Evolutionary conservation across 2,113 vertebrate species (phyloP).

Genomic region (Natator depressus): DNA sequence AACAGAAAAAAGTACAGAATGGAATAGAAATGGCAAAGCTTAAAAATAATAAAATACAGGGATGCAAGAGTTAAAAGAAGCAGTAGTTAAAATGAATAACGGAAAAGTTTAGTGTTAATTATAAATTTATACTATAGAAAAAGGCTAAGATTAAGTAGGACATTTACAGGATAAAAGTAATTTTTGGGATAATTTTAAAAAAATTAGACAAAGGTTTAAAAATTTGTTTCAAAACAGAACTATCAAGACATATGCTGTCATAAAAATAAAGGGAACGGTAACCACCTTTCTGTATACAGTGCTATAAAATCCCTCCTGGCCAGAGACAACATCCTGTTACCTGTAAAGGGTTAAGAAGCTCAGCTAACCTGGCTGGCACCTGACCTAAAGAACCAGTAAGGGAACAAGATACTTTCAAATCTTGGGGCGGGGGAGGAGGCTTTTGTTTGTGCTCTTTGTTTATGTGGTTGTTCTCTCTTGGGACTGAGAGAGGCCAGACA

Average conservation of each 20-base stretch:
- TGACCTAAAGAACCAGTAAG: too few relatives aligned
- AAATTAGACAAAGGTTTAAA: background rate
- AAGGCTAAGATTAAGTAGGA: background rate
- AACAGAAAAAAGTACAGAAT: background rate
- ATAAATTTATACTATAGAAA: background rate
- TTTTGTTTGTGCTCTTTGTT: too few relatives aligned
- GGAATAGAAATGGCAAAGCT: background rate
- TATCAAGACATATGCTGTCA: background rate
- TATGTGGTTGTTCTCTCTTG: too few relatives aligned
- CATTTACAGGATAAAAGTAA: background rate
- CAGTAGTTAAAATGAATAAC: background rate
- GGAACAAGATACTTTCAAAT: too few relatives aligned
- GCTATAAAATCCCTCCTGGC: too few relatives aligned
- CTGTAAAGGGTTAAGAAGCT: too few relatives aligned
- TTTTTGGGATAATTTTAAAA: background rate
- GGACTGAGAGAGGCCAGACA: too few relatives aligned
- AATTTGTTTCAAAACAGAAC: background rate
- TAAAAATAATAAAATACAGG: background rate
- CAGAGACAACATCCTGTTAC: too few relatives aligned
- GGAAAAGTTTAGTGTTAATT: background rate
- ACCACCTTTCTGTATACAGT: too few relatives aligned
- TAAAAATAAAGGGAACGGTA: too few relatives aligned
- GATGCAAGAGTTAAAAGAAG: background rate
- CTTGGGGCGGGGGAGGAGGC: too few relatives aligned
- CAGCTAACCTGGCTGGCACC: too few relatives aligned